Conservation (phyloP, 2,888 invertebrate genomes). For the Hipparchia sbordonii region DNA sequence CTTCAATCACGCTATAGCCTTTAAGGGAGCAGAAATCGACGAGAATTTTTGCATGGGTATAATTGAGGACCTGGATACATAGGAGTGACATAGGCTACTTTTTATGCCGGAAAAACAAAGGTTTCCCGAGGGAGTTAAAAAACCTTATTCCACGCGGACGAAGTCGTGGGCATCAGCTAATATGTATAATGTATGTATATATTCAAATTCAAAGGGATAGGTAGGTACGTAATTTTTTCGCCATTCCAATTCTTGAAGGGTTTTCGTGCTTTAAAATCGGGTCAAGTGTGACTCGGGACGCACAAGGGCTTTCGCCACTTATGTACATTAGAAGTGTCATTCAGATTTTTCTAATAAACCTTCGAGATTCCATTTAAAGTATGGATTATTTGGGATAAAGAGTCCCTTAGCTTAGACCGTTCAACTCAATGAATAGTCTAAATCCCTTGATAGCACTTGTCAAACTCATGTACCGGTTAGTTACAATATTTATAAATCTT, state of each 20-base stretch:
- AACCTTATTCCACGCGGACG: too few relatives aligned
- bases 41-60: too few relatives aligned
- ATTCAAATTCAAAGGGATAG: slow-evolving; percentile 19
- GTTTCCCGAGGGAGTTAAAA: too few relatives aligned
- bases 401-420: background rate
- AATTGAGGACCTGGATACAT: too few relatives aligned
- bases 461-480: background rate
- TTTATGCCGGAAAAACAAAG: too few relatives aligned
- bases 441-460: background rate
- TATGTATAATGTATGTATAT: too few relatives aligned
- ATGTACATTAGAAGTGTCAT: slow-evolving; percentile 34
- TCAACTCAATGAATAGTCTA: too few relatives aligned
- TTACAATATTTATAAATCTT: background rate
- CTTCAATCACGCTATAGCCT: too few relatives aligned
- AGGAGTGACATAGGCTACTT: too few relatives aligned
- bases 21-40: too few relatives aligned
- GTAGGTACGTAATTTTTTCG: slow-evolving; percentile 35
- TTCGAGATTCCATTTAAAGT: slow-evolving; percentile 26
- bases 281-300: slow-evolving; percentile 35
- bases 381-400: slow-evolving; percentile 16
- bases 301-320: slow-evolving; percentile 30
- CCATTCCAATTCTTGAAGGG: slow-evolving; percentile 30
- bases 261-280: slow-evolving; percentile 33
- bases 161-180: too few relatives aligned
- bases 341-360: slow-evolving; percentile 35